phyloP scores from a whole-genome alignment of 2,113 vertebrate species.

The Rhinolophus sinicus region DNA sequence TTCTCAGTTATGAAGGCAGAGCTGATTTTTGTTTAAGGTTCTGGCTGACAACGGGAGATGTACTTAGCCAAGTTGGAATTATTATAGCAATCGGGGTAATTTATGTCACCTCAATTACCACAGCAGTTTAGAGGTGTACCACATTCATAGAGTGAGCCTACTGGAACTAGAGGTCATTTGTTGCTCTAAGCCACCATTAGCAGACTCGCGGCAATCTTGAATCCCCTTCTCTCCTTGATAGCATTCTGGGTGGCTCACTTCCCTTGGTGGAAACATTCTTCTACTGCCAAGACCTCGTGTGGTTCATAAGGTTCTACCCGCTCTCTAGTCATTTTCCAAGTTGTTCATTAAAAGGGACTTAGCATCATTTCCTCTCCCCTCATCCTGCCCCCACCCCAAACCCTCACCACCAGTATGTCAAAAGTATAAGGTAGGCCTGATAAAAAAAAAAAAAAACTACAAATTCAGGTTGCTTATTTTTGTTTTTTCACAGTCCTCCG shows the following conservation, averaged over 20 bases:
- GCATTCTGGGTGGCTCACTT: neutral
- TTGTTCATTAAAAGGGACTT: neutral
- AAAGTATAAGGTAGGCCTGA: neutral
- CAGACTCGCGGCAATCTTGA: neutral
- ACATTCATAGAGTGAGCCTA: neutral
- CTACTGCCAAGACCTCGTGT: neutral
- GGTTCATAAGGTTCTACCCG: neutral
- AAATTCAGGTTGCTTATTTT: neutral
- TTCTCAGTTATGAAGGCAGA: neutral
- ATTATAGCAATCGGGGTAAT: neutral
- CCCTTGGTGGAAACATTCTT: neutral
- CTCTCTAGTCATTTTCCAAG: neutral
- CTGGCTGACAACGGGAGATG: neutral
- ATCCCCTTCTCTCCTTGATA: too few relatives aligned
- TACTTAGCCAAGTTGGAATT: neutral
- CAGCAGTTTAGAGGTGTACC: neutral
- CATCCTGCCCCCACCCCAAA: too few relatives aligned
- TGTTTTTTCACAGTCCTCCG: neutral
- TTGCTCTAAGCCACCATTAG: neutral
- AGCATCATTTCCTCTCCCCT: neutral
- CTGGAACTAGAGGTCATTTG: accelerated
- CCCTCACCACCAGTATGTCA: neutral
- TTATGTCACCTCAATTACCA: neutral
- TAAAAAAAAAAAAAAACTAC: neutral
- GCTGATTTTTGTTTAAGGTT: neutral